Evolutionary conservation across 2,797 vertebrate species (phyloP).

Genomic region (Rallus crepitans): DNA sequence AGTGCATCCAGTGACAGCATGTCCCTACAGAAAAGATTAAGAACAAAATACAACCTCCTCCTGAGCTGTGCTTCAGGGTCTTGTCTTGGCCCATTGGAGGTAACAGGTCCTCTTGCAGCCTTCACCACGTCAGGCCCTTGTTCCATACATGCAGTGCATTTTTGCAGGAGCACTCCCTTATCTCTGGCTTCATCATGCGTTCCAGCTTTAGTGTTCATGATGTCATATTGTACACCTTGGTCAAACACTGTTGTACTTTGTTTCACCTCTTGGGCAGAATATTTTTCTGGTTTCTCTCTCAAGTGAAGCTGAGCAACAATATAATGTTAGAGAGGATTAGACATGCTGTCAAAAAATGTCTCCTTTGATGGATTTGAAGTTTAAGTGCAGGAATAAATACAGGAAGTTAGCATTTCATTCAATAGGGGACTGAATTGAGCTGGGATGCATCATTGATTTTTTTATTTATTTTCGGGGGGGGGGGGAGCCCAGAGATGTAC

Average conservation of each 20-base stretch:
- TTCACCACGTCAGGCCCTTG: neutral
- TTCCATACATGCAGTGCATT: neutral
- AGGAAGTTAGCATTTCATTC: neutral
- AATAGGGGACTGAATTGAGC: neutral
- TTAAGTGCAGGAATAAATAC: neutral
- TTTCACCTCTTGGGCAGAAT: neutral
- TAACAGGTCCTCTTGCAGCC: neutral
- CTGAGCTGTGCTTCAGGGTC: neutral
- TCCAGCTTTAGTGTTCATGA: neutral
- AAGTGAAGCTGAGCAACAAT: neutral
- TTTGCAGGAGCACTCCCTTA: neutral
- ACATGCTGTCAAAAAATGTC: neutral
- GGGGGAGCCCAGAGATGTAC: neutral
- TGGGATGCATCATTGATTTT: neutral
- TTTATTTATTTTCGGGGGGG: neutral
- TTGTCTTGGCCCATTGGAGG: neutral
- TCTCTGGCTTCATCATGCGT: neutral
- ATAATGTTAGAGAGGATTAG: neutral
- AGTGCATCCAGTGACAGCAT: neutral
- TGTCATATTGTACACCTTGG: neutral
- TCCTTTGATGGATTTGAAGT: neutral
- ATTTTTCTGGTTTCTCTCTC: neutral
- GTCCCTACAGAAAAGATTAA: neutral
- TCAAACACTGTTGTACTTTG: neutral
- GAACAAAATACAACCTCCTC: neutral